Conservation (phyloP, 2,888 invertebrate species). For the Agonum fuliginosum region DNA sequence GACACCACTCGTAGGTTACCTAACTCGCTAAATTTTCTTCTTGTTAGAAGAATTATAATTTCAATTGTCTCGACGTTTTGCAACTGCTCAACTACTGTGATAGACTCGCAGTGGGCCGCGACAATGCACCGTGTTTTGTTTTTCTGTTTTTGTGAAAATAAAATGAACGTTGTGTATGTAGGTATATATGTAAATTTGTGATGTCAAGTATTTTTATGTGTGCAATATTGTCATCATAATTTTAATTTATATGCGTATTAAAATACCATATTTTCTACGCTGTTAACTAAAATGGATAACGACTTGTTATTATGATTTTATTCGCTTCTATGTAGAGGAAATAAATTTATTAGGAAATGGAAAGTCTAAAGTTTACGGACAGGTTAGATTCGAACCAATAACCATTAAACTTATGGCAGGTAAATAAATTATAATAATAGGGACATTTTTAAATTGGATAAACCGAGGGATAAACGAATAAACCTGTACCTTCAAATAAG, state of each 20-base stretch:
- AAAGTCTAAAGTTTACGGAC: too few relatives aligned
- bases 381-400: too few relatives aligned
- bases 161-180: conserved; percentile 44
- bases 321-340: conserved; percentile 17
- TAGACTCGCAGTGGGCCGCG: conserved; percentile 21
- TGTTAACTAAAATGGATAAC: conserved; percentile 35
- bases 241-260: conserved; percentile 56
- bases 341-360: conserved; percentile 32
- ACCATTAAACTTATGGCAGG: too few relatives aligned
- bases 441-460: too few relatives aligned
- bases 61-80: conserved; percentile 48
- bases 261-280: conserved; percentile 48
- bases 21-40: conserved; percentile 3
- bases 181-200: conserved; percentile 54
- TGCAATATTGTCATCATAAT: conserved; percentile 56
- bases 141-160: conserved; percentile 53
- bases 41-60: conserved; percentile 40
- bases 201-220: conserved; percentile 55
- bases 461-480: too few relatives aligned
- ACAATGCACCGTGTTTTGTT: conserved; percentile 43
- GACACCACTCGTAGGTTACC: too few relatives aligned
- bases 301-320: conserved; percentile 33
- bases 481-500: too few relatives aligned
- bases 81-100: conserved; percentile 40
- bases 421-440: too few relatives aligned